Percentiles rank a stretch among this genome's conserved stretches.
These are phyloP conservation scores for Cyanoramphus novaezelandiae DNA, from an alignment of 2,113 vertebrate genomes.

Conservation along the genomic window DNA sequence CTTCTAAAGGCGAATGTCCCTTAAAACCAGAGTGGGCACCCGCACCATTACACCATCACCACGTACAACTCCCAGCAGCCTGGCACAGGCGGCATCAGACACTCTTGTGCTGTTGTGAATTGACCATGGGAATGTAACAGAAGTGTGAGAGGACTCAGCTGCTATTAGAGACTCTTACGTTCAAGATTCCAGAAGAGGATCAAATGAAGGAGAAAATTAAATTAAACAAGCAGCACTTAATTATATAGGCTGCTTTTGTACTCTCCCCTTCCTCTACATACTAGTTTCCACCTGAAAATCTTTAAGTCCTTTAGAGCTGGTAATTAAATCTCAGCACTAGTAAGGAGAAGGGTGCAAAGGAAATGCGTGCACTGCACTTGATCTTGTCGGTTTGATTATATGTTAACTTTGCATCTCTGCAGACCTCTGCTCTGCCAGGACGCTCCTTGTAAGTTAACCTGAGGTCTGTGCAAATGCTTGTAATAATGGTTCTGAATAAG, in stretches of 20 bases:
- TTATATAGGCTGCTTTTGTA: constrained; percentile 52
- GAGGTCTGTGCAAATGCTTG: not conserved
- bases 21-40: not conserved
- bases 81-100: not conserved
- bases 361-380: not conserved
- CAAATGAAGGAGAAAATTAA: constrained; percentile 68
- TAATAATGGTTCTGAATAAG: not conserved
- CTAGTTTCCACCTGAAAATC: constrained; percentile 66
- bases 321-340: constrained; percentile 57
- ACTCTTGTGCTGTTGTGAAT: not conserved
- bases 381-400: constrained; percentile 42
- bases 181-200: constrained; percentile 53
- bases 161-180: constrained; percentile 8
- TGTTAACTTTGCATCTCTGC: constrained; percentile 8
- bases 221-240: constrained; percentile 69
- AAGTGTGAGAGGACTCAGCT: constrained; percentile 29
- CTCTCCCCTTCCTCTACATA: constrained; percentile 23
- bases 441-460: not conserved
- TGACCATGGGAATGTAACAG: fast-evolving
- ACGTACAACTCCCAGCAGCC: not conserved
- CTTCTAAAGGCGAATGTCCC: fast-evolving
- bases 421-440: constrained; percentile 42
- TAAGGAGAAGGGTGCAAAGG: constrained; percentile 29
- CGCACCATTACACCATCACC: fast-evolving
- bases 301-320: constrained; percentile 58